Evolutionary conservation across 2,113 vertebrate genomes (phyloP).

Genomic region (Dasyurus viverrinus): DNA sequence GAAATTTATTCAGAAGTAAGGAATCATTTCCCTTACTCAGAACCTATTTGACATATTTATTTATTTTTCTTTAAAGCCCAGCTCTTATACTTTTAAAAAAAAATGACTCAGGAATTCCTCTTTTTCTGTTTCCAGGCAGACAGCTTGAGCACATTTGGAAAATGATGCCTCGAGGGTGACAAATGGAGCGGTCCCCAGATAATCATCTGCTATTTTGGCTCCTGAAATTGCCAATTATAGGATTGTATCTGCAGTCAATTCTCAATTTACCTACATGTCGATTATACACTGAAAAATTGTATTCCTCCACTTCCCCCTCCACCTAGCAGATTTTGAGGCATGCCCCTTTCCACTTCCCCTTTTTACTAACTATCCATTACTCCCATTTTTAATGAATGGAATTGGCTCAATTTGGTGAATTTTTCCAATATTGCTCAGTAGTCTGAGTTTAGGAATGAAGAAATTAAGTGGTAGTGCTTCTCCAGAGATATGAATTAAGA

Average conservation of each 20-base stretch:
- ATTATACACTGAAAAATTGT: not conserved
- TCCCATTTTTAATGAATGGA: not conserved
- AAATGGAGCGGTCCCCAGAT: not conserved
- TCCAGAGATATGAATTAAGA: not conserved
- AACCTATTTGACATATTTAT: not conserved
- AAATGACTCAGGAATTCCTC: slow-evolving; percentile 1
- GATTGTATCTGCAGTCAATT: not conserved
- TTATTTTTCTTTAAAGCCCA: not conserved
- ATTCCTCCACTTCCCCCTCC: not conserved
- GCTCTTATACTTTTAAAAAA: not conserved
- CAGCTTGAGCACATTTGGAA: not conserved
- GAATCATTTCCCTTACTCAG: not conserved
- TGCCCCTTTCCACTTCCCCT: not conserved
- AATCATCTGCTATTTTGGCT: slow-evolving; percentile 1
- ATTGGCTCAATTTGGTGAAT: not conserved
- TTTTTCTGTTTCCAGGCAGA: not conserved
- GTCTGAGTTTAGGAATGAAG: not conserved
- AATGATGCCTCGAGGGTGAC: not conserved
- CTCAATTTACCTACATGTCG: not conserved
- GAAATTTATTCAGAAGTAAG: not conserved
- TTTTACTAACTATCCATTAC: not conserved
- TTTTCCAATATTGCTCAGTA: not conserved
- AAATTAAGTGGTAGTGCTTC: not conserved
- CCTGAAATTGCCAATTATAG: slow-evolving; percentile 2
- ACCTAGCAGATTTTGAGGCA: not conserved